Conservation (phyloP, 2,888 invertebrate species). For the Thera britannica region DNA sequence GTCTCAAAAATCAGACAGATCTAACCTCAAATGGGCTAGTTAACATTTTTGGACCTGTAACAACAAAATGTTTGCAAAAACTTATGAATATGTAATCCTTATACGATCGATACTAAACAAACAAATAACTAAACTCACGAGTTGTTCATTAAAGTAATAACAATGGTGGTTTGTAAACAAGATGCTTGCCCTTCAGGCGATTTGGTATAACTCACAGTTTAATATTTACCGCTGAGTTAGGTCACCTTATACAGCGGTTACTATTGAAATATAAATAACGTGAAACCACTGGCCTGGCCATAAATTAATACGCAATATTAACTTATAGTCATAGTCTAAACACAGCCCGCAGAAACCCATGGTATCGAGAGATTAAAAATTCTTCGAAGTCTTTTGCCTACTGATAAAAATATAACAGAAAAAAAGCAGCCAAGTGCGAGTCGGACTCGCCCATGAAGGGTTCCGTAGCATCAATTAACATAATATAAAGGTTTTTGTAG, state of each 20-base stretch:
- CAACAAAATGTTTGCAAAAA: conserved; percentile 20
- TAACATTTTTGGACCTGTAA: conserved; percentile 13
- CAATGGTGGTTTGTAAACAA: conserved; percentile 63
- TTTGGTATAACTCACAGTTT: conserved; percentile 60
- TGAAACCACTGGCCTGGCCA: background rate
- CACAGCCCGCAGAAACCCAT: too few species aligned
- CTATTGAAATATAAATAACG: conserved; percentile 35
- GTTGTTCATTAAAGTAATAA: conserved; percentile 66
- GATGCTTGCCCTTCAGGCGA: conserved; percentile 61
- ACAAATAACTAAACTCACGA: conserved; percentile 56
- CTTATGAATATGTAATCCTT: conserved; percentile 35
- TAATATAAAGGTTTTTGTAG: too few species aligned
- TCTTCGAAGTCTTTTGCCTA: too few species aligned
- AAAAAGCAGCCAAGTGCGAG: too few species aligned
- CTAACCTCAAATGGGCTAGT: too few species aligned
- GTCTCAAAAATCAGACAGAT: too few species aligned
- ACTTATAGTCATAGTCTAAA: background rate
- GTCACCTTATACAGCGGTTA: conserved; percentile 41
- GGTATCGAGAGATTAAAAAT: too few species aligned
- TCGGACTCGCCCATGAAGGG: too few species aligned
- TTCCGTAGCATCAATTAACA: too few species aligned
- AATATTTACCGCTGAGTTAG: conserved; percentile 59
- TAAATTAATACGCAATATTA: background rate
- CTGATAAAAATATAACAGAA: conserved; percentile 38
- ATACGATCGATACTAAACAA: conserved; percentile 55